A percentile compares a stretch with the other conserved stretches of the same genome.
phyloP scores from a whole-genome alignment of 2,888 invertebrate species.

The Eutolmus rufibarbis region DNA sequence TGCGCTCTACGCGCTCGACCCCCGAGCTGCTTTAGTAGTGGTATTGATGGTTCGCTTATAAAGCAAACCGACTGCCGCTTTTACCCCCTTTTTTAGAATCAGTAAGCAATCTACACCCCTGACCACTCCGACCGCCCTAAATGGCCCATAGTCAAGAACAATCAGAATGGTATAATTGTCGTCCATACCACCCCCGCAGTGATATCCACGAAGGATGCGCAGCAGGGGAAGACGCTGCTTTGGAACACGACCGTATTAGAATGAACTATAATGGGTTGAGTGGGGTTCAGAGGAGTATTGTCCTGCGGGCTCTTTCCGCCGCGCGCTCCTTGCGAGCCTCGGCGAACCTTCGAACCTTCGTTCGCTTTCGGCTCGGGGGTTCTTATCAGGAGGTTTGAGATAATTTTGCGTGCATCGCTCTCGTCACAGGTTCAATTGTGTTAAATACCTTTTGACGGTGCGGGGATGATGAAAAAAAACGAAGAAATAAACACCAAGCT shows the following conservation, averaged over 20 bases:
- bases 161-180: slow-evolving; percentile 35
- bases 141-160: not conserved
- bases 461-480: not conserved
- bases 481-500: not conserved
- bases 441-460: slow-evolving; percentile 3
- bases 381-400: not conserved
- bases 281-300: not conserved
- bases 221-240: slow-evolving; percentile 4
- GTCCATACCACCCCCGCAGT: slow-evolving; percentile 17
- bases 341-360: not conserved
- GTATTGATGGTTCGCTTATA: slow-evolving; percentile 29
- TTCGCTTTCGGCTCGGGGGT: not conserved
- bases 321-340: not conserved
- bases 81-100: slow-evolving; percentile 24
- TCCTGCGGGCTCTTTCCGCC: not conserved
- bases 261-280: slow-evolving; percentile 3
- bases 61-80: slow-evolving; percentile 13
- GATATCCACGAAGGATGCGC: slow-evolving; percentile 17
- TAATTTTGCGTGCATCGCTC: slow-evolving; percentile 21
- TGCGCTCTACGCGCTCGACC: not conserved
- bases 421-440: not conserved
- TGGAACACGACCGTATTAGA: not conserved
- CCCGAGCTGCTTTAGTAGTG: not conserved
- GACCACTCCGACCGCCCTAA: not conserved
- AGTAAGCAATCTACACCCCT: slow-evolving; percentile 9